Evolutionary conservation across 2,113 vertebrate species (phyloP), one percentile per base, ranked within the genome.

Genomic region (Reinhardtius hippoglossoides): DNA sequence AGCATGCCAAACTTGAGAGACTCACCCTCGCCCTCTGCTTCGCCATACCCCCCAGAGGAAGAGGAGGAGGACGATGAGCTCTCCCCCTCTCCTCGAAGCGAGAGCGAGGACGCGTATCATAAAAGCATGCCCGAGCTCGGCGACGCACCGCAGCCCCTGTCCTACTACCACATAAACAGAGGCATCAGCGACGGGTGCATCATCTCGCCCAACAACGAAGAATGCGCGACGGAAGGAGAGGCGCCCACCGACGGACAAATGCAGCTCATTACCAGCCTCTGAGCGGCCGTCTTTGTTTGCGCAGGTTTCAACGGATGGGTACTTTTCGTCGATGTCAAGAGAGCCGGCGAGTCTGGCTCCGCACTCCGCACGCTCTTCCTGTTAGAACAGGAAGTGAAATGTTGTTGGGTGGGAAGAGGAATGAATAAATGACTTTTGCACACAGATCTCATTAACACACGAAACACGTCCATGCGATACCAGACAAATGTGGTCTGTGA

Each of bases 1-100:
- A 99, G 98, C 95, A 98, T 99, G 97, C 98, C 98, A 90, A 97
- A 99, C 82, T 94, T 99, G 72, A 98, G 96, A 96, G 98, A 99
- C 97, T 98, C 97, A 71, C 96, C 96, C 1, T 97, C 95, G 1
- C 96, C 94, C 61, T 95, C 96, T 85, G 95, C 96, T 90, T 96
- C 88, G 0, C 82, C 92, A 1, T 93, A 92, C 74, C 86, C 96
- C 90, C 96, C 95, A 0, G 88, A 94, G 37, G 96, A 96, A 72
- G 87, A 92, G 76, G 96, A 64, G 52, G 87, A 92, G 70, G 97
- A 96, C 72, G 96, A 61, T 1, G 62, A 97, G 75, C 93, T 96
- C 63, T 91, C 93, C 46, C 90, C 79, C 50, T 97, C 97, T 59
- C 96, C 96, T 9, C 95, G 93, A 77, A 94, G 95, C 73, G 95